Evolutionary conservation across 1,140 invertebrate species (phyloP), one percentile per base, ranked within the genome.

Genomic region (Drosophila saltans): DNA sequence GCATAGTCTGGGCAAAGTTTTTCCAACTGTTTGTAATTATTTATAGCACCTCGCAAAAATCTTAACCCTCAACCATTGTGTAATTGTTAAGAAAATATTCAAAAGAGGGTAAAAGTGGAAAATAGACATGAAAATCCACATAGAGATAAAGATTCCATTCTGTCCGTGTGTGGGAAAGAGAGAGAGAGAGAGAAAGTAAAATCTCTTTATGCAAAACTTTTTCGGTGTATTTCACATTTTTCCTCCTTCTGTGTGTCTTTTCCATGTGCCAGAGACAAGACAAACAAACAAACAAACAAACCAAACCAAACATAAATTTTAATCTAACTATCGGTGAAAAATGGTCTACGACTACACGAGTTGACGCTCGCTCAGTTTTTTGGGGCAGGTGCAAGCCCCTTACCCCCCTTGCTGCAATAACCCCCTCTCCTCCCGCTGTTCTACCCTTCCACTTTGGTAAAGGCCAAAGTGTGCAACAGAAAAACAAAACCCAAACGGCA

Each of bases 21-120:
- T 85, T 70, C 68, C 69, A 81, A 69, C 79, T 81, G 81, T 57
- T 85, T 85, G 78, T 81, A 85, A 83, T 83, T 83, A 83, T 85
- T 83, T 83, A 83, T 83, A 84, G 81, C 81, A 81, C 81, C 81
- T 74, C 60, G 56, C 41, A 62, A 61, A 11, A 66, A 74, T 24
- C n/a, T 60, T 30, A 43, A 43, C 24, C 36, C 21, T 16, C 2
- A n/a, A 16, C 33, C 55, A 9, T 10, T 26, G 30, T 33, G 36
- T 59, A 59, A 59, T 39, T 59, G 57, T 59, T 59, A 33, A 24
- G 45, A 52, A 52, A 52, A 52, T 52, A 52, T 26, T 24, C 45
- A 52, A 4, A 52, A 52, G 45, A 36, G 33, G 33, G 33, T 36
- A 36, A 36, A 36, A 36, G 6, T 36, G 6, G 33, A 7, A 36